These are phyloP conservation scores for Caenorhabditis elegans DNA, from an alignment of 1,140 invertebrate genomes.

Conservation along the genomic window WBcel235 BX284606.5:7296001-7296500, in stretches of 20 bases:
- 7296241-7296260: not conserved
- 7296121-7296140: not conserved
- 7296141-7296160: not conserved
- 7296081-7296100: too few relatives aligned
- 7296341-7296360: not conserved
- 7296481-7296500: slow-evolving; percentile 61
- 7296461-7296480: slow-evolving; percentile 61
- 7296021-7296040: not conserved
- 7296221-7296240: not conserved
- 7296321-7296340: too few relatives aligned
- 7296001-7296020: not conserved
- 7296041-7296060: not conserved
- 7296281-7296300: too few relatives aligned
- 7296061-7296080: not conserved
- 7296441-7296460: slow-evolving; percentile 56
- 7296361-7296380: slow-evolving; percentile 64
- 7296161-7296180: not conserved
- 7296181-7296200: slow-evolving; percentile 58
- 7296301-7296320: too few relatives aligned
- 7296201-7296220: slow-evolving; percentile 50
- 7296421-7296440: slow-evolving; percentile 57
- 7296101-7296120: not conserved
- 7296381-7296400: slow-evolving; percentile 64
- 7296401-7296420: slow-evolving; percentile 64
- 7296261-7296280: too few relatives aligned